A percentile compares a stretch with the other conserved stretches of the same genome.
Evolutionary conservation across 1,140 invertebrate genomes (phyloP).

Genomic region (Hycleus phaleratus): DNA sequence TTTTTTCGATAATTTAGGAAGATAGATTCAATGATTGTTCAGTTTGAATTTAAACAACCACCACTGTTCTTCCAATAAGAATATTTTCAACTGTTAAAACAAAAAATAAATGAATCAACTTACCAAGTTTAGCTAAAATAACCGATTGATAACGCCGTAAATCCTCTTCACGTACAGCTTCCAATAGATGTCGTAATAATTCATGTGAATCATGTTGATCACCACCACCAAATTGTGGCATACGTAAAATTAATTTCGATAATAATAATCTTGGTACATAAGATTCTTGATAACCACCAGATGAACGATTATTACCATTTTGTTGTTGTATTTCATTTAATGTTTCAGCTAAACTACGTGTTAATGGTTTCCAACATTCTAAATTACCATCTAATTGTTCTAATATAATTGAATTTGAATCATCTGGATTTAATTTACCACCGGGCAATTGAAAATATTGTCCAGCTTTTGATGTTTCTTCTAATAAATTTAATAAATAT

Average conservation of each 20-base stretch:
- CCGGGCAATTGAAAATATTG: conserved; percentile 63
- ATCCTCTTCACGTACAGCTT: conserved; percentile 68
- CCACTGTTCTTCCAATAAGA: too few relatives aligned
- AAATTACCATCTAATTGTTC: conserved; percentile 43
- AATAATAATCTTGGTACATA: conserved; percentile 68
- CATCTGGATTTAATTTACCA: conserved; percentile 50
- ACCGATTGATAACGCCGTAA: conserved; percentile 67
- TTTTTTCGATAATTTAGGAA: too few relatives aligned
- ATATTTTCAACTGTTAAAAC: too few relatives aligned
- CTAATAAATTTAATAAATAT: conserved; percentile 64
- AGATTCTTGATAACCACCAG: conserved; percentile 45
- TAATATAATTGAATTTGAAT: conserved; percentile 36
- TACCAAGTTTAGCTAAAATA: conserved; percentile 62
- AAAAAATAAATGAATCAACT: background rate
- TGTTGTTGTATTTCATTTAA: conserved; percentile 58
- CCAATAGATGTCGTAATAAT: conserved; percentile 79
- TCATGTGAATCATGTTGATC: conserved; percentile 97
- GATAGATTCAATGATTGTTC: too few relatives aligned
- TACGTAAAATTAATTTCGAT: conserved; percentile 64
- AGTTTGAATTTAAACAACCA: too few relatives aligned
- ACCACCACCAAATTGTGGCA: conserved; percentile 81
- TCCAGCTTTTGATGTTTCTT: conserved; percentile 59
- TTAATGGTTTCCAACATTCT: conserved; percentile 63
- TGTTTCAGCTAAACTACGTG: conserved; percentile 57
- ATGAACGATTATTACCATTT: too few relatives aligned